These are phyloP conservation scores for Myodes glareolus DNA, from an alignment of 2,113 vertebrate species.

Conservation along the genomic window DNA sequence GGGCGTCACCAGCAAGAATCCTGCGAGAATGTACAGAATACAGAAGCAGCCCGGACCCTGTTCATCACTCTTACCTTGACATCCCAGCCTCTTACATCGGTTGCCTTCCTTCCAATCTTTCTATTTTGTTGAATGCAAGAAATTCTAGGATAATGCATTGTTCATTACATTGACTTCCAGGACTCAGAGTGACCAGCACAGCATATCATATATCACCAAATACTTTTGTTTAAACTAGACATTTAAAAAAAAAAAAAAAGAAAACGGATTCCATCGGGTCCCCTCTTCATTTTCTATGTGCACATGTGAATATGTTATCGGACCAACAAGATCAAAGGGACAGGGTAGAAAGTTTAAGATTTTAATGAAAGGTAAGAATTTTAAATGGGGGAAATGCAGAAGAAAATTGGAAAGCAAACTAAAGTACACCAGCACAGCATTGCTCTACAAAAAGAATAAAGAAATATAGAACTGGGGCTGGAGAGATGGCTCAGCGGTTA, in stretches of 20 bases:
- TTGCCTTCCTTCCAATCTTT: background rate
- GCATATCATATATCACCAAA: background rate
- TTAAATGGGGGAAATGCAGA: background rate
- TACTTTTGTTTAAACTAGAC: background rate
- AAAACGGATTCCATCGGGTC: background rate
- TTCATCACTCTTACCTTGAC: background rate
- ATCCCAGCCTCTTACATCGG: background rate
- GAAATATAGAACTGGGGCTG: background rate
- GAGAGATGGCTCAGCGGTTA: too few relatives aligned
- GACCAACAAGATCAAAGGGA: background rate
- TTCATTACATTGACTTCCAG: background rate
- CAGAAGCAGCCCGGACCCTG: background rate
- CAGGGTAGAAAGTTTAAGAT: background rate
- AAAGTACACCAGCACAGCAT: background rate
- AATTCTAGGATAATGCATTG: background rate
- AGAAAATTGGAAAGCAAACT: background rate
- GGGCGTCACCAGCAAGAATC: background rate
- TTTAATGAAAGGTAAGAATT: background rate
- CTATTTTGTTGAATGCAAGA: background rate
- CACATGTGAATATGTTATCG: background rate
- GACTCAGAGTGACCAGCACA: background rate
- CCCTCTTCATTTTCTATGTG: background rate
- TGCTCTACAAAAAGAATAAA: background rate
- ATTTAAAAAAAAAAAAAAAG: background rate
- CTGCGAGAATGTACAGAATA: rapidly evolving